These are phyloP conservation scores for Microctenopoma stevenorrisi DNA, from an alignment of 2,797 vertebrate genomes.

Conservation along the genomic window DNA sequence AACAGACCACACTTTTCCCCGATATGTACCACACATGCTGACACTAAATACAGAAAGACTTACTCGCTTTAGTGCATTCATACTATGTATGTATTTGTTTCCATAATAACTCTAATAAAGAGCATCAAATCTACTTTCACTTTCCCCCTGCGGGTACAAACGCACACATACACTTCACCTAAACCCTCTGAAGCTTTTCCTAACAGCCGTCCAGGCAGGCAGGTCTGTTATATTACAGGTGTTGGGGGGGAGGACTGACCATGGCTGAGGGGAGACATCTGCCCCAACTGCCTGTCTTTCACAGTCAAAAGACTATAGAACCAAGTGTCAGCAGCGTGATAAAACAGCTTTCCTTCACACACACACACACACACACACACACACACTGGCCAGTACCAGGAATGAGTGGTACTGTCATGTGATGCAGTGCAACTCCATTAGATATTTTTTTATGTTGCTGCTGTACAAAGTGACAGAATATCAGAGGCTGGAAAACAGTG, in stretches of 20 bases:
- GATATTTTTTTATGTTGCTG: conserved; percentile 26
- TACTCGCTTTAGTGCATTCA: conserved; percentile 20
- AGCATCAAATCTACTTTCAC: background rate
- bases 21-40: conserved; percentile 33
- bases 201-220: conserved; percentile 35
- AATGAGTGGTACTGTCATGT: conserved; percentile 38
- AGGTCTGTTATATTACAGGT: conserved; percentile 56
- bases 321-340: conserved; percentile 54
- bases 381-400: conserved; percentile 20
- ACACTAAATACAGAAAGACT: conserved; percentile 12
- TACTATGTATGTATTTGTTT: conserved; percentile 2
- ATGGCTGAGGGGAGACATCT: conserved; percentile 69
- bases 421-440: conserved; percentile 21
- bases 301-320: conserved; percentile 50
- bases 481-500: conserved; percentile 37
- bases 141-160: background rate
- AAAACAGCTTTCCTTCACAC: conserved; percentile 38
- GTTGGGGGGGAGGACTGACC: conserved; percentile 33
- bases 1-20: conserved; percentile 56
- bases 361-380: conserved; percentile 29
- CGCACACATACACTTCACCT: conserved; percentile 22
- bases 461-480: conserved; percentile 28
- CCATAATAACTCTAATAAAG: background rate
- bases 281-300: conserved; percentile 43
- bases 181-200: conserved; percentile 18